Evolutionary conservation across 92 coral and sea anemone species (phyloP), one percentile per base, ranked within the genome.

Genomic region (Pocillopora grandis): DNA sequence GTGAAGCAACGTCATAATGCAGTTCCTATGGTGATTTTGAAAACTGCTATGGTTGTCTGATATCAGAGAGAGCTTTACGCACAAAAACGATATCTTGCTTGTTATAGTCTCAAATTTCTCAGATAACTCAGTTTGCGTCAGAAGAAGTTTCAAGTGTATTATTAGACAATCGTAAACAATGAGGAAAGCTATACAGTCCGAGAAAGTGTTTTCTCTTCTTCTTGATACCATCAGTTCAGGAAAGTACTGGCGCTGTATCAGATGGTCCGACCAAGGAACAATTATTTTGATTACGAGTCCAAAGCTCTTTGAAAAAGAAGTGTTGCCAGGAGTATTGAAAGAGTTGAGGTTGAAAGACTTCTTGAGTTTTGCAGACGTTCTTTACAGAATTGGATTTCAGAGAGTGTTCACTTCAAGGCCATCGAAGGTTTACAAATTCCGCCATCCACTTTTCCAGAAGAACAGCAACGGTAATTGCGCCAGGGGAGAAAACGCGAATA

Each of bases 241-340:
- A 12, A 49, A 63, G 20, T 78, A 62, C 58, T 78, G 82, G 82
- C 82, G 82, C 33, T 78, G 52, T 42, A 64, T 78, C 48, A 78
- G 82, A 78, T 78, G 82, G 82, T 52, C 72, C 72, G 60, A 78
- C 27, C 2, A 65, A 49, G 82, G 82, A 48, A 64, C 19, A 3
- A 78, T 71, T 31, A 58, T 78, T 5, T 14, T 78, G 6, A 78
- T 78, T 59, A 78, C 82, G 12, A 78, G 72, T 13, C 72, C 82
- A 13, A 1, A 17, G 1, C 61, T 42, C 33, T 78, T 78, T 49
- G 82, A 78, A 48, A 78, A 31, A 63, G 72, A 78, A 13, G 82
- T 78, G 11, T 33, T 78, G 60, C 72, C 0, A n/a, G 65, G 35
- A 0, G 52, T 4, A 0, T 13, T 42, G 20, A 27, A 64, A 58